A percentile compares a stretch with the other conserved stretches of the same genome.
phyloP scores from a whole-genome alignment of 2,797 vertebrate genomes.

The Hyperoplus immaculatus region DNA sequence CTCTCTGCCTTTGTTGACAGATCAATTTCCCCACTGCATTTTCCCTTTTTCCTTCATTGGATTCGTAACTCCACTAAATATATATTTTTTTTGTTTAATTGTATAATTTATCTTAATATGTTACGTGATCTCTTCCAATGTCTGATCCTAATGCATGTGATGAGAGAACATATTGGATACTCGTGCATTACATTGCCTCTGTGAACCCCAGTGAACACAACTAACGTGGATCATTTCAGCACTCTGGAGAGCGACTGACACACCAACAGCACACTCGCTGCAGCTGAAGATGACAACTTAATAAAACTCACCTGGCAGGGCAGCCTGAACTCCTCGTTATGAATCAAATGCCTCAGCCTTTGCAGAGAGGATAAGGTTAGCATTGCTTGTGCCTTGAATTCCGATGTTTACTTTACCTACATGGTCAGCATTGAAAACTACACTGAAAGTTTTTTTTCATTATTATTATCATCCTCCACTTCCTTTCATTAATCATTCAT shows the following conservation, averaged over 20 bases:
- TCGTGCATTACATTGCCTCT: conserved; percentile 7
- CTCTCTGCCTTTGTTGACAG: background rate
- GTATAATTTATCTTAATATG: background rate
- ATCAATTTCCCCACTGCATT: background rate
- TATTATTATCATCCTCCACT: conserved; percentile 5
- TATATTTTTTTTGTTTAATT: background rate
- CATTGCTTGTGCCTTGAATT: conserved; percentile 29
- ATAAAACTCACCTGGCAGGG: conserved; percentile 68
- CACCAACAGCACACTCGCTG: conserved; percentile 23
- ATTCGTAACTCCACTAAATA: background rate
- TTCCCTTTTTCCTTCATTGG: background rate
- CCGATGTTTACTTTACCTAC: conserved; percentile 39
- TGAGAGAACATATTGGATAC: conserved; percentile 1
- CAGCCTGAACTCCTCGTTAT: conserved; percentile 55
- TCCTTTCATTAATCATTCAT: conserved; percentile 62
- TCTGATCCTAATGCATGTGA: background rate
- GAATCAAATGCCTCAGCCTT: conserved; percentile 58
- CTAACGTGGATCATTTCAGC: conserved; percentile 18
- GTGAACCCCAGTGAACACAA: conserved; percentile 26
- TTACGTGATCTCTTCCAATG: background rate
- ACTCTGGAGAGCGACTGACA: conserved; percentile 24
- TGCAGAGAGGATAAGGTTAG: conserved; percentile 44
- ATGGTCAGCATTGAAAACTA: conserved; percentile 54
- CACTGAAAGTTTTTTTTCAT: conserved; percentile 9
- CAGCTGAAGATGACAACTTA: conserved; percentile 64